phyloP scores from a whole-genome alignment of 2,113 vertebrate species.

The Dermatemys mawii region DNA sequence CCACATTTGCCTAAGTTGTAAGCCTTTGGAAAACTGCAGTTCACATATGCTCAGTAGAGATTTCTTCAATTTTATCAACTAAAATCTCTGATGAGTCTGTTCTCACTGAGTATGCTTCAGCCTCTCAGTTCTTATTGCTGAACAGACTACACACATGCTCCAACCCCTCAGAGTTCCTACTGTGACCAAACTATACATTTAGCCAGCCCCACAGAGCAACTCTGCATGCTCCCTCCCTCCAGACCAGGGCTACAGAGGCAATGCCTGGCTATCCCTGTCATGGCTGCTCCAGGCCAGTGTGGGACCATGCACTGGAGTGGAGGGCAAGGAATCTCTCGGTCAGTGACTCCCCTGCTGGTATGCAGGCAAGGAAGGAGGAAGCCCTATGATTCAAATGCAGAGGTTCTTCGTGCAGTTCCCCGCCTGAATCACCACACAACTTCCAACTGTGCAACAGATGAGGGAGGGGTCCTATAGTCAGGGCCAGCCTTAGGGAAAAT shows the following conservation, averaged over 20 bases:
- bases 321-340: not conserved
- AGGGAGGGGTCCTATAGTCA: not conserved
- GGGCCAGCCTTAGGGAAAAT: no score
- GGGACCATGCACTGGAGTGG: not conserved
- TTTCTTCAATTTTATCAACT: slow-evolving; percentile 22
- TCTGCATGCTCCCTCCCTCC: not conserved
- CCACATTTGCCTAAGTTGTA: not conserved
- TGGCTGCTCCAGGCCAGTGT: not conserved
- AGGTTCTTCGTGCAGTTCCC: not conserved
- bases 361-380: not conserved
- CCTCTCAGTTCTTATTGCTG: not conserved
- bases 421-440: not conserved
- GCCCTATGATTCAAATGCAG: not conserved
- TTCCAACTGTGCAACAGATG: not conserved
- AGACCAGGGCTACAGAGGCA: not conserved
- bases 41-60: slow-evolving; percentile 13
- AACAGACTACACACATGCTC: not conserved
- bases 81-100: not conserved
- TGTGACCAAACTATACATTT: not conserved
- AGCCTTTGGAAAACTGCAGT: not conserved
- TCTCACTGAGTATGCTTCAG: not conserved
- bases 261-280: not conserved
- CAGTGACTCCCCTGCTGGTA: not conserved
- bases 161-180: not conserved
- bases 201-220: not conserved